A percentile compares a stretch with the other conserved stretches of the same genome.
phyloP scores from a whole-genome alignment of 2,113 vertebrate genomes.

The Tenrec ecaudatus region DNA sequence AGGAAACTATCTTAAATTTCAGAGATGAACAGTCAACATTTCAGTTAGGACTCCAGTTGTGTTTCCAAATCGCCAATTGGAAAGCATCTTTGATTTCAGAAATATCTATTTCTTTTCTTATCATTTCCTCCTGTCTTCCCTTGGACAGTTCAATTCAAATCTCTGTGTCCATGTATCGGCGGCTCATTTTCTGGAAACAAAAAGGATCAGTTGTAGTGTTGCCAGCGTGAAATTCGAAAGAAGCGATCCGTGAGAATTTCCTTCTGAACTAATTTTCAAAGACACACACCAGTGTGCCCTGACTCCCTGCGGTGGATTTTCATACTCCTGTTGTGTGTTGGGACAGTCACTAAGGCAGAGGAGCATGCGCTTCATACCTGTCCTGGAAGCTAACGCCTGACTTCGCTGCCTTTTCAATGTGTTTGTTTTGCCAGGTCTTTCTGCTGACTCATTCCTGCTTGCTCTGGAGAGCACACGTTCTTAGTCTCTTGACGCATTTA shows the following conservation, averaged over 20 bases:
- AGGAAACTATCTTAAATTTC: background rate
- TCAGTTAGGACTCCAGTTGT: background rate
- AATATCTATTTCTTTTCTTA: background rate
- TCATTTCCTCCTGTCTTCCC: background rate
- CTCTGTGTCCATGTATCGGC: background rate
- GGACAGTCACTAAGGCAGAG: background rate
- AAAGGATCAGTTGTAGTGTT: background rate
- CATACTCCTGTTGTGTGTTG: background rate
- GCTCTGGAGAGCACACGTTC: background rate
- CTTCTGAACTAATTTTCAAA: background rate
- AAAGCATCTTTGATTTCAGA: background rate
- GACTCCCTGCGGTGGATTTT: background rate
- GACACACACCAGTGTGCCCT: fast-evolving
- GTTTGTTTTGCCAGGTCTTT: constrained; percentile 44
- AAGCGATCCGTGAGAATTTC: fast-evolving
- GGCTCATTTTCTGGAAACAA: background rate
- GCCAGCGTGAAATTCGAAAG: background rate
- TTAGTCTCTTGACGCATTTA: background rate
- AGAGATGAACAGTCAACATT: no score
- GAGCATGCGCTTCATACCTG: fast-evolving
- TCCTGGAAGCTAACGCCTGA: background rate
- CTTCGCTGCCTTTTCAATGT: constrained; percentile 8
- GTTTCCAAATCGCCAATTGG: background rate
- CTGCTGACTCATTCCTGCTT: constrained; percentile 18
- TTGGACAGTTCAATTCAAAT: background rate